phyloP scores from a whole-genome alignment of 1,140 invertebrate genomes.

The Euura lappo region DNA sequence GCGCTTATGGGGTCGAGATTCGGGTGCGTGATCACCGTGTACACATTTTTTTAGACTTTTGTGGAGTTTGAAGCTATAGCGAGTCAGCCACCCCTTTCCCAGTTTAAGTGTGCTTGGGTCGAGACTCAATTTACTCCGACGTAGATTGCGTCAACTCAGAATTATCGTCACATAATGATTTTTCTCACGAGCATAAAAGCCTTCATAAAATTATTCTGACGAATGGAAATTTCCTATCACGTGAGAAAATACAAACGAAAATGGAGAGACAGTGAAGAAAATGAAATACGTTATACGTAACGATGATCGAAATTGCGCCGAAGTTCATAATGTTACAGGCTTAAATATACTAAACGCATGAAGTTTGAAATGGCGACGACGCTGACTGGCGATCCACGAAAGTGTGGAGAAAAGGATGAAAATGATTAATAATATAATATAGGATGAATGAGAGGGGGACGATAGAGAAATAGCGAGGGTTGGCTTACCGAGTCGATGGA shows the following conservation, averaged over 20 bases:
- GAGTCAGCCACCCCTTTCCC: neutral
- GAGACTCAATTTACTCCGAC: neutral
- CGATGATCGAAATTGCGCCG: neutral
- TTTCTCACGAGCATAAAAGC: no score
- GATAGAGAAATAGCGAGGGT: neutral
- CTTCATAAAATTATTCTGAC: no score
- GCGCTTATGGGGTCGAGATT: neutral
- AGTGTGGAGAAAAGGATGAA: no score
- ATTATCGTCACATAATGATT: no score
- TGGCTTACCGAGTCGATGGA: constrained; percentile 72
- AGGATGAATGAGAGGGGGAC: neutral
- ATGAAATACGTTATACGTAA: neutral
- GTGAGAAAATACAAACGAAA: neutral
- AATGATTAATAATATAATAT: neutral
- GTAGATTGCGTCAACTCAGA: no score
- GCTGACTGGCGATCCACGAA: no score
- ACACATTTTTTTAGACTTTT: neutral
- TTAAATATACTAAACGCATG: no score
- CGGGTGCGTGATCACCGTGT: neutral
- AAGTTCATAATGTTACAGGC: neutral
- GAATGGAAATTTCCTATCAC: no score
- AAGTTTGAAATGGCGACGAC: no score
- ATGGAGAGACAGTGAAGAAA: neutral
- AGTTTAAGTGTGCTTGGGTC: neutral
- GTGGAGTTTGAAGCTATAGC: neutral